Conservation (phyloP, 1,140 invertebrate genomes). For the Monochamus saltuarius region DNA sequence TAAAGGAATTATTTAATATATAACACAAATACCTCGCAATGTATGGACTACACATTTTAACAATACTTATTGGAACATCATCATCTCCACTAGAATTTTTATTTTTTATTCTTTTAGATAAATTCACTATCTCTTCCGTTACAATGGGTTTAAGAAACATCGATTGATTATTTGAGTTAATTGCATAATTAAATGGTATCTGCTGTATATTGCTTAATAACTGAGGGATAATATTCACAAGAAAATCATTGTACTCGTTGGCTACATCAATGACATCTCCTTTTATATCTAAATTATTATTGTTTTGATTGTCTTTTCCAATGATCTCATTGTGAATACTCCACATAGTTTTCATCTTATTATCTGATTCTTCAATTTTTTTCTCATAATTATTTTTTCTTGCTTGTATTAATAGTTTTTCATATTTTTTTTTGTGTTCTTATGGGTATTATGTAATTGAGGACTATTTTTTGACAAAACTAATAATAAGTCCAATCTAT, state of each 20-base stretch:
- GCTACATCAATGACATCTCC: not conserved
- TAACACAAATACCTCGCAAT: constrained; percentile 10
- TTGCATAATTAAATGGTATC: not conserved
- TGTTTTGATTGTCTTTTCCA: constrained; percentile 1
- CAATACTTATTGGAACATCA: constrained; percentile 10
- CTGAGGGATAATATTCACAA: constrained; percentile 6
- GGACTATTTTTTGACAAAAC: not conserved
- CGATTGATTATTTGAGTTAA: not conserved
- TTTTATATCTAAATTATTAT: not conserved
- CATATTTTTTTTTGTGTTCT: no score
- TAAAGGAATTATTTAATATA: constrained; percentile 21
- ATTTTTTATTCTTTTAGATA: constrained; percentile 8
- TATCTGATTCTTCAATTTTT: no score
- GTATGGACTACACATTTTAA: constrained; percentile 9
- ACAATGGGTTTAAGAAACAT: not conserved
- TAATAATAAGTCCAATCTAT: not conserved
- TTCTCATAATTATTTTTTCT: no score
- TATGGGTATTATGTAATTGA: no score
- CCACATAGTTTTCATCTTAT: constrained; percentile 16
- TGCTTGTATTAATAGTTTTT: no score
- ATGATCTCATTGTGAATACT: constrained; percentile 7
- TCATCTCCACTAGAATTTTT: constrained; percentile 10
- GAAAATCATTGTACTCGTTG: not conserved
- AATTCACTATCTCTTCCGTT: not conserved
- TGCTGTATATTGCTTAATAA: constrained; percentile 2